Evolutionary conservation across 2,113 vertebrate genomes (phyloP), one percentile per base, ranked within the genome.

Genomic region (Dolichallabes microphthalmus): DNA sequence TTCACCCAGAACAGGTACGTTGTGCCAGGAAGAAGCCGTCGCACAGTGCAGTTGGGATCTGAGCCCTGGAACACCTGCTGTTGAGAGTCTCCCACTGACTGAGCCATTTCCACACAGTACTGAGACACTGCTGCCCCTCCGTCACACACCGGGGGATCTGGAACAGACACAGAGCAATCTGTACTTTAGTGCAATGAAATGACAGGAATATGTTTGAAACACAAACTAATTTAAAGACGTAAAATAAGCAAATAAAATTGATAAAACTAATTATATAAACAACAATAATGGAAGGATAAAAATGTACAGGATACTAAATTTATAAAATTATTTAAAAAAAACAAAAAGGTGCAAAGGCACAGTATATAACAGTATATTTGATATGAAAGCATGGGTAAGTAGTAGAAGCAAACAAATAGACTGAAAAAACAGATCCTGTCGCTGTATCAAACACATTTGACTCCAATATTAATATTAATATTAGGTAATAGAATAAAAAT

Each of bases 1-100:
- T 93, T 92, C 25, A 94, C 90, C 92, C 92, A 95, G 91, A 95
- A 95, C 91, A 88, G 86, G 25, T 95, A 94, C 0, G 83, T 89
- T 74, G 91, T 92, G 52, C 95, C 93, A 17, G 95, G 94, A 35
- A 94, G 91, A 9, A 95, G 92, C 53, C 71, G 93, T 85, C 77
- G 90, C 66, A 95, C 92, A 14, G 69, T 89, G 57, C 58, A 92
- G 64, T 91, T 92, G 0, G 83, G 53, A 8, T 93, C 91, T 5
- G 92, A 85, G 53, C 93, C 93, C 75, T 91, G 88, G 12, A 93
- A 96, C 10, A 92, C 84, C 27, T 89, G 86, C 53, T 80, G 92
- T 19, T 35, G 91, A 2, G 93, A 89, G 0, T 92, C 91, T 57
- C 90, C 87, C 2, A 92, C 90, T 0, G 77, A 80, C 30, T 86